These are phyloP conservation scores for Alcis repandata DNA, from an alignment of 2,888 invertebrate genomes.

Conservation along the genomic window DNA sequence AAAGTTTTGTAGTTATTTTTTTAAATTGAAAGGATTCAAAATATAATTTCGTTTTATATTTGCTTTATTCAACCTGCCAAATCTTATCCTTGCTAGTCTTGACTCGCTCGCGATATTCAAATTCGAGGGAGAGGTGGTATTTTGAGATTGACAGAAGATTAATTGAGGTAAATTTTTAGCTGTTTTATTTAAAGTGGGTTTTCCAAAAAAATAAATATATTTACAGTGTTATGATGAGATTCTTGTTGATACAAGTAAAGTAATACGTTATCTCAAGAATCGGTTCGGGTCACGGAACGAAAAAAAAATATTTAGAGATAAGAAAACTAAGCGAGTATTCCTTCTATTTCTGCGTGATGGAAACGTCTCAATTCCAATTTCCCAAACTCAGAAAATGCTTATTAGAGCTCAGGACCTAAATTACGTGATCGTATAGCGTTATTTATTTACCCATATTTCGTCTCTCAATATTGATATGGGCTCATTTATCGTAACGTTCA, in stretches of 20 bases:
- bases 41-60: too few relatives aligned
- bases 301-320: background rate
- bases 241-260: background rate
- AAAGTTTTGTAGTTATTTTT: too few relatives aligned
- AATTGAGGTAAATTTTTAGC: too few relatives aligned
- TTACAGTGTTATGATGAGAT: too few relatives aligned
- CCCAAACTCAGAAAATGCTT: conserved; percentile 15
- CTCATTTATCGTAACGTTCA: conserved; percentile 33
- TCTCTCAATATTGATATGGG: conserved; percentile 24
- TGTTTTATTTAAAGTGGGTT: too few relatives aligned
- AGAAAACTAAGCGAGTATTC: background rate
- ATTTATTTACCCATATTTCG: conserved; percentile 25
- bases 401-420: conserved; percentile 13
- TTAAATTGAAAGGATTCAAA: too few relatives aligned
- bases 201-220: too few relatives aligned
- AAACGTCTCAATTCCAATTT: conserved; percentile 6
- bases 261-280: background rate
- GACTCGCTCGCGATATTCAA: too few relatives aligned
- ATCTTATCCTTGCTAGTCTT: too few relatives aligned
- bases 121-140: too few relatives aligned
- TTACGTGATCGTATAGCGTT: conserved; percentile 18
- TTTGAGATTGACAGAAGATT: background rate
- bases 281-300: background rate
- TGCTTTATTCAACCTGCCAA: too few relatives aligned
- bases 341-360: background rate